These are phyloP conservation scores for Alloscopus bannaensis DNA, from an alignment of 2,888 invertebrate genomes.

Conservation along the genomic window DNA sequence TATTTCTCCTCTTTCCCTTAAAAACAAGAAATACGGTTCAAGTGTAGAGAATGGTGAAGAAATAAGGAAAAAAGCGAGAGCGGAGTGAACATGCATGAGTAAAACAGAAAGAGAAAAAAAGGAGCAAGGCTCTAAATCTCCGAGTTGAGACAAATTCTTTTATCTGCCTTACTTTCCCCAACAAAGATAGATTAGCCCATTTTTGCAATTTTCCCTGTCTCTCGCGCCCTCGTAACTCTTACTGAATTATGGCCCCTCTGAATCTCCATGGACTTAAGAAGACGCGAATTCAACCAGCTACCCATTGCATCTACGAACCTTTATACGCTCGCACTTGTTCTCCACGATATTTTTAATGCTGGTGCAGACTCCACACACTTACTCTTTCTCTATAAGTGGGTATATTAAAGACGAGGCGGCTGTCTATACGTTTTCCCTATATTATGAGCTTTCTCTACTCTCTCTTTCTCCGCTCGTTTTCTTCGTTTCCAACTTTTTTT, in stretches of 20 bases:
- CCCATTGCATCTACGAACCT: conserved; percentile 27
- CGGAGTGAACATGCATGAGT: conserved; percentile 42
- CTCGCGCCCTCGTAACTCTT: conserved; percentile 91
- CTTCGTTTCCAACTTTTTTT: conserved; percentile 12
- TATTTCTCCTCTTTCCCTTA: not conserved
- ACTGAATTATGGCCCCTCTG: conserved; percentile 84
- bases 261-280: conserved; percentile 74
- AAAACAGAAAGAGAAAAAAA: conserved; percentile 62
- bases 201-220: conserved; percentile 95
- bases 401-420: conserved; percentile 46
- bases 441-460: conserved; percentile 23
- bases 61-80: conserved; percentile 29
- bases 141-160: conserved; percentile 74
- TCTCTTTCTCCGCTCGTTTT: conserved; percentile 30
- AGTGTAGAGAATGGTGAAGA: not conserved
- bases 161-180: conserved; percentile 77
- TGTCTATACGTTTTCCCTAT: conserved; percentile 27
- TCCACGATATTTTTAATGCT: conserved; percentile 14
- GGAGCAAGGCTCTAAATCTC: conserved; percentile 72
- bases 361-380: not conserved
- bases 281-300: conserved; percentile 72
- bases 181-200: conserved; percentile 92
- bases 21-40: conserved; percentile 32
- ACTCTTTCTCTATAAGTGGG: conserved; percentile 48
- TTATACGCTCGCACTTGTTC: conserved; percentile 35